A percentile compares a stretch with the other conserved stretches of the same genome.
These are phyloP conservation scores for Myodes glareolus DNA, from an alignment of 2,113 vertebrate species.

Conservation along the genomic window DNA sequence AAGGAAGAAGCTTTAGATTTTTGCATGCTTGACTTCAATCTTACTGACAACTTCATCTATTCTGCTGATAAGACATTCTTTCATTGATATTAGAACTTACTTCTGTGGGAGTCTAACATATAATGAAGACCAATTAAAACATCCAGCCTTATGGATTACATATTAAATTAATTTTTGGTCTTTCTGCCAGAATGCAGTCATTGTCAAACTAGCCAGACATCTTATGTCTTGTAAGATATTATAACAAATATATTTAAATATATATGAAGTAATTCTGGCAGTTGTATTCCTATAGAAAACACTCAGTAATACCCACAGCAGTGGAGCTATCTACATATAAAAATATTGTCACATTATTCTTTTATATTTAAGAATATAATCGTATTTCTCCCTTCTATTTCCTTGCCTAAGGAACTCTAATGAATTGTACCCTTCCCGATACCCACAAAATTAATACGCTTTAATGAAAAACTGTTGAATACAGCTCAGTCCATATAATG, in stretches of 20 bases:
- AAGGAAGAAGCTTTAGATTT: background rate
- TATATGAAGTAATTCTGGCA: background rate
- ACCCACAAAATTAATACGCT: background rate
- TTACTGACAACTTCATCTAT: background rate
- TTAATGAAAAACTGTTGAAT: background rate
- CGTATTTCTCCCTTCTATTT: background rate
- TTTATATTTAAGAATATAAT: background rate
- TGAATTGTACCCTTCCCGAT: fast-evolving
- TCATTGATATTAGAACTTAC: background rate
- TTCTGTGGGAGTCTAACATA: background rate
- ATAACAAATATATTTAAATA: background rate
- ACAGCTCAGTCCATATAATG: background rate
- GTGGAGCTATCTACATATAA: background rate
- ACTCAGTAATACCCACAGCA: background rate
- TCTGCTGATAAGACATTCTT: background rate
- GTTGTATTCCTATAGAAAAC: background rate
- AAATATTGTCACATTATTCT: background rate
- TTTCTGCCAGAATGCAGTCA: background rate
- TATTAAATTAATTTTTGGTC: background rate
- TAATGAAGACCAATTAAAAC: background rate
- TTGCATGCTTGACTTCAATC: background rate
- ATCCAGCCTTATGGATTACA: background rate
- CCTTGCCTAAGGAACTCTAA: background rate
- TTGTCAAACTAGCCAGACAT: background rate
- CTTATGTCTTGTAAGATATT: background rate